Evolutionary conservation across 2,113 vertebrate genomes (phyloP), one percentile per base, ranked within the genome.

Genomic region (Pterocles gutturalis): DNA sequence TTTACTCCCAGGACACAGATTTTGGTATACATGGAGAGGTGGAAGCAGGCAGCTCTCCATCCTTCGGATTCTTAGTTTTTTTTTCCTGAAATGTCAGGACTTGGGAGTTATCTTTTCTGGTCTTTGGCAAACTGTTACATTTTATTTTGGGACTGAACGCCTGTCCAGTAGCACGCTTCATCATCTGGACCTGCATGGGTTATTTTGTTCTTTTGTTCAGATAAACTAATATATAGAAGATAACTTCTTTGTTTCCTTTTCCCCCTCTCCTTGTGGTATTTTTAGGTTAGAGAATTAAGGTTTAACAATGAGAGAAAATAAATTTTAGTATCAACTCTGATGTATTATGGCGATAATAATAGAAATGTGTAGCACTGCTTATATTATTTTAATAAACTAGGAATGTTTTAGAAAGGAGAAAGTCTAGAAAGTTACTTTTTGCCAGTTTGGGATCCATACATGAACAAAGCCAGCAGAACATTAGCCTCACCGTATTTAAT

Each of bases 181-280:
- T 28, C 33, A 13, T 17, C 20, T 49, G 45, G 18, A 49, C 14
- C 29, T 28, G 1, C 0, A 1, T 0, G 33, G 21, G 26, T 61
- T 76, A 28, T 51, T 73, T 87, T 46, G 33, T n/a, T 83, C 45
- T 73, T 69, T 41, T 33, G 8, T 54, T 86, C 49, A n/a, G 36
- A 77, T 22, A 87, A 83, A 55, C 38, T 34, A 55, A 12, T 26
- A 28, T 7, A 22, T 3, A 64, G 61, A 65, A 53, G 33, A 15
- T 18, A 65, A 88, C 15, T 66, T 3, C 17, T 6, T 70, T 53
- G 31, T n/a, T 87, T 57, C n/a, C 21, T 46, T 48, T 2, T 0
- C 12, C 22, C 4, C 17, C 12, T 2, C n/a, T 34, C 33, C 22
- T 49, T 36, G 8, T 34, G 14, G 20, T 83, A 49, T 58, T 87